Base-by-base conservation (phyloP, 2,797 vertebrate species). In the Cheirogaleus major region DNA sequence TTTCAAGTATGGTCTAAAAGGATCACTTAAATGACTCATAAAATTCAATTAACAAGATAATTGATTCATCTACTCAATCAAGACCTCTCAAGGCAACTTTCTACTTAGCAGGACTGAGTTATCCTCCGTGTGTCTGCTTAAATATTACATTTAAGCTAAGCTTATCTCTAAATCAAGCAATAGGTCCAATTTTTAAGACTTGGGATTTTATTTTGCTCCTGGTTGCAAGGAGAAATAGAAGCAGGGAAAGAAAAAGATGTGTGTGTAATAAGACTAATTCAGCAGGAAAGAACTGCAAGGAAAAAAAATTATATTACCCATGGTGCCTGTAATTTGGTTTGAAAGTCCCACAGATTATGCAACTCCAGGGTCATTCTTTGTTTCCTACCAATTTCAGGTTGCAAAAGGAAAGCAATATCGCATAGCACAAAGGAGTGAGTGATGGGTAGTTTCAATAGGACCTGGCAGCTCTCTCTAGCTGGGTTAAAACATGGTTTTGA, bases 261-360 rank as follows among this genome's bases (percentile, higher is more conserved):
- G 80, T 72, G 50, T 84, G 72, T 59, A 87, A 69, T 35, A 69
- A 97, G 92, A 50, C 85, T 79, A 95, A 96, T 96, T 97, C 81
- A 92, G 69, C 93, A 52, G 50, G 93, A 97, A 98, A 97, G 35
- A 87, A 95, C 7, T 82, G 80, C 52, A 97, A 91, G 79, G 87
- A 93, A 84, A 83, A 83, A 92, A 81, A 91, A 63, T 35, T 10
- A 94, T 38, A 86, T 43, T 92, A 93, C 79, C 81, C 2, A 10
- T 63, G 91, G 93, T 78, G 93, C 30, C 1, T 89, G 69, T 72
- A 86, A 97, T 97, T 94, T 93, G 84, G 94, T 14, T 82, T 55
- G 96, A 97, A 95, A 97, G 83, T 93, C 92, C 70, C 91, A 86
- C 84, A 91, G 83, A n/a, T 92, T 80, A 93, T 75, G 65, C 45